phyloP scores from a whole-genome alignment of 2,113 vertebrate species.

The Poecilia latipinna region DNA sequence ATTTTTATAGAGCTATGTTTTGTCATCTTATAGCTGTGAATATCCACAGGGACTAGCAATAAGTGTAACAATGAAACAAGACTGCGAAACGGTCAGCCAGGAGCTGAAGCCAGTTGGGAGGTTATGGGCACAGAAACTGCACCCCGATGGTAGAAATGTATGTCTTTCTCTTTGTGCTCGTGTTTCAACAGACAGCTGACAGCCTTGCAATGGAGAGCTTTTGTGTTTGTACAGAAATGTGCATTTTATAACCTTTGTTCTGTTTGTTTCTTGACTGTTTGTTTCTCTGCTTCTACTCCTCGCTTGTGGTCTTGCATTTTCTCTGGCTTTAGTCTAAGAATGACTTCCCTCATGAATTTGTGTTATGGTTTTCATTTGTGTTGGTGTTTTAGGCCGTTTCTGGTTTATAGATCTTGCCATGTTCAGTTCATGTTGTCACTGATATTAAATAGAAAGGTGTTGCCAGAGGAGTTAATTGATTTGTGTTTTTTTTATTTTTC shows the following conservation, averaged over 20 bases:
- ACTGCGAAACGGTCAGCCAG: constrained; percentile 25
- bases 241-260: neutral
- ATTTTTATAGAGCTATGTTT: constrained; percentile 31
- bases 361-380: no score
- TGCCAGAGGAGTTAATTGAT: no score
- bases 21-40: constrained; percentile 47
- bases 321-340: no score
- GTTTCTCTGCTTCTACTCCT: neutral
- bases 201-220: constrained; percentile 32
- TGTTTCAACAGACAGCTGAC: constrained; percentile 20
- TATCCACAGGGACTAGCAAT: constrained; percentile 29
- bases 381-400: no score
- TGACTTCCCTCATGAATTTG: no score
- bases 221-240: neutral
- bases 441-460: no score
- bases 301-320: neutral
- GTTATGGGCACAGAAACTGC: constrained; percentile 16
- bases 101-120: constrained; percentile 13
- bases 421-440: no score
- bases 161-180: constrained; percentile 21
- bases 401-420: no score
- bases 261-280: neutral
- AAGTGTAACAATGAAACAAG: constrained; percentile 24
- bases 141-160: constrained; percentile 12
- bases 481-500: no score